Conservation (phyloP, 2,888 invertebrate genomes). For the Drosophila lacicola region DNA sequence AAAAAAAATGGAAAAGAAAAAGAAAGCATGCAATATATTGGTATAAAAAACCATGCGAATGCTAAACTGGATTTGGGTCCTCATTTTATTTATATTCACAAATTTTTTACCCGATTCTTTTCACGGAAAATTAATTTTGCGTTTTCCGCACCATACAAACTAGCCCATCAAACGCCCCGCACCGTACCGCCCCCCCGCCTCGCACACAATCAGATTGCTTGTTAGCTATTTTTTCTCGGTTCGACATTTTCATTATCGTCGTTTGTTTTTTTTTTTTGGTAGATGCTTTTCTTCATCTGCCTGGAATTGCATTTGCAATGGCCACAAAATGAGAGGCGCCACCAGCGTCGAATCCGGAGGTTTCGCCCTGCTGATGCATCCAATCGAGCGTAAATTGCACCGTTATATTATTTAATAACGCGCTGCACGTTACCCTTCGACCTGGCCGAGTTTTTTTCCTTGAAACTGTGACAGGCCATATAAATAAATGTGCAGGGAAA, state of each 20-base stretch:
- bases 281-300: slow-evolving; percentile 18
- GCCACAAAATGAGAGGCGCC: slow-evolving; percentile 37
- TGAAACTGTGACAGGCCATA: slow-evolving; percentile 34
- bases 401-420: slow-evolving; percentile 71
- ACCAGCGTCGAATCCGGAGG: neutral
- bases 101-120: slow-evolving; percentile 17
- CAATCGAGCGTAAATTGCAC: slow-evolving; percentile 71
- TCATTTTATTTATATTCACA: neutral
- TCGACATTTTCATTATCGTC: slow-evolving; percentile 58
- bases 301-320: slow-evolving; percentile 52
- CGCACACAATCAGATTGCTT: slow-evolving; percentile 47
- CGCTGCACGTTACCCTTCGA: slow-evolving; percentile 37
- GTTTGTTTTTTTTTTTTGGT: slow-evolving; percentile 1
- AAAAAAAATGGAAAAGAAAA: neutral
- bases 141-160: slow-evolving; percentile 30
- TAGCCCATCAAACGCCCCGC: neutral
- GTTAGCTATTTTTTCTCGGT: slow-evolving; percentile 55
- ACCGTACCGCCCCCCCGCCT: neutral
- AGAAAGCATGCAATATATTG: neutral
- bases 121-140: slow-evolving; percentile 40
- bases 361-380: slow-evolving; percentile 46
- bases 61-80: neutral
- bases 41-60: neutral
- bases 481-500: slow-evolving; percentile 44
- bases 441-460: slow-evolving; percentile 24